Base-by-base conservation (phyloP, 2,888 invertebrate species). In the Phragmatobia fuliginosa region DNA sequence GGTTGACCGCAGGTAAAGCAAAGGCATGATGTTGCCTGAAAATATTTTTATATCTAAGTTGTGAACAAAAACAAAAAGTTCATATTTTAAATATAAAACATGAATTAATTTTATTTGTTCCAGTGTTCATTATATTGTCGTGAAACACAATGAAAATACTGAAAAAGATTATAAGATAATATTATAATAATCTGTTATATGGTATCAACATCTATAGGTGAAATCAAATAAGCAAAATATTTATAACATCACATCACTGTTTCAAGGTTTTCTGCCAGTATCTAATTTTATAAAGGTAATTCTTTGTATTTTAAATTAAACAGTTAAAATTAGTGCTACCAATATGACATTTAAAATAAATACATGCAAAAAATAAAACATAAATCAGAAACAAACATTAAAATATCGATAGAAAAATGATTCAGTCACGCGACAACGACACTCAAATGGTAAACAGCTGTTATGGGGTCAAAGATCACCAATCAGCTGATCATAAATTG, bases 1-100 rank as follows among this genome's bases (percentile, higher is more conserved):
- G 97, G 96, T 77, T 96, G 96, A 81, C 97, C 97, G 90, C 99
- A 99, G 41, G 97, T 96, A 83, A 98, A 97, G 92, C 99, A 99
- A 78, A 97, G 95, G 90, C 97, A 97, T 91, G 97, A 96, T 85
- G 97, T 96, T 52, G 97, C 97, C 98, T 98, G 92, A 85, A 88
- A 88, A 66, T 31, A 70, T 70, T 52, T 60, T 60, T 6, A 11
- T 1, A 6, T 32, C 41, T 31, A 63, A 31, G 45, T 63, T 63
- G 11, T 6, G n/a, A 32, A 63, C 18, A 25, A 5, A 41, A 3
- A 41, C 10, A 7, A 62, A 28, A 56, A 56, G 14, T 28, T 56
- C 16, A 28, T 56, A 16, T 56, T 28, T 28, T 25, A 16, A 28
- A 56, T 56, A 14, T 56, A 10, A 11, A 25, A 56, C 28, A n/a